Conservation (phyloP, 2,888 invertebrate genomes). For the Eulithis testata region DNA sequence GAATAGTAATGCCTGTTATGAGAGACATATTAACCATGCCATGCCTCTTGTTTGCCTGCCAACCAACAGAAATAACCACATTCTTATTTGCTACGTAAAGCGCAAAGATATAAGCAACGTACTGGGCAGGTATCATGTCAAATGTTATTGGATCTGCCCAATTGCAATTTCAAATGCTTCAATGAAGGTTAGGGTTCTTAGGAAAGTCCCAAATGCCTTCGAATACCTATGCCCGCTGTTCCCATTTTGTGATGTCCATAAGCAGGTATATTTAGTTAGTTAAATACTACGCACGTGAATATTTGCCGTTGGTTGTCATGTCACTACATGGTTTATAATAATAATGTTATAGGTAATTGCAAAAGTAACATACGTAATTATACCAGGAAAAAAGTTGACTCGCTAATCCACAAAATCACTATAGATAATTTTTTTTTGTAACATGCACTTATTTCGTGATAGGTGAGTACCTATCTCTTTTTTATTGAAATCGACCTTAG, state of each 20-base stretch:
- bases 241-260: neutral
- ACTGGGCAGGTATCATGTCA: neutral
- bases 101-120: neutral
- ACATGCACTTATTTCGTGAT: too few species aligned
- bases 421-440: too few species aligned
- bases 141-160: neutral
- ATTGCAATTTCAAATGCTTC: neutral
- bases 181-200: neutral
- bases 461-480: too few species aligned
- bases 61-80: slow-evolving; percentile 3
- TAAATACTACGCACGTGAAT: neutral
- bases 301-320: neutral
- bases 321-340: too few species aligned
- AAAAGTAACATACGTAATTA: too few species aligned
- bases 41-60: slow-evolving; percentile 18
- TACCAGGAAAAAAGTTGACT: neutral
- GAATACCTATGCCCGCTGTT: neutral
- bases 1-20: slow-evolving; percentile 60
- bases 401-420: too few species aligned
- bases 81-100: neutral
- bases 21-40: slow-evolving; percentile 51
- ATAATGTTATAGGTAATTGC: too few species aligned
- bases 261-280: too few species aligned
- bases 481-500: too few species aligned
- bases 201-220: neutral